phyloP scores from a whole-genome alignment of 2,888 invertebrate species.

The Limnephilus lunatus region DNA sequence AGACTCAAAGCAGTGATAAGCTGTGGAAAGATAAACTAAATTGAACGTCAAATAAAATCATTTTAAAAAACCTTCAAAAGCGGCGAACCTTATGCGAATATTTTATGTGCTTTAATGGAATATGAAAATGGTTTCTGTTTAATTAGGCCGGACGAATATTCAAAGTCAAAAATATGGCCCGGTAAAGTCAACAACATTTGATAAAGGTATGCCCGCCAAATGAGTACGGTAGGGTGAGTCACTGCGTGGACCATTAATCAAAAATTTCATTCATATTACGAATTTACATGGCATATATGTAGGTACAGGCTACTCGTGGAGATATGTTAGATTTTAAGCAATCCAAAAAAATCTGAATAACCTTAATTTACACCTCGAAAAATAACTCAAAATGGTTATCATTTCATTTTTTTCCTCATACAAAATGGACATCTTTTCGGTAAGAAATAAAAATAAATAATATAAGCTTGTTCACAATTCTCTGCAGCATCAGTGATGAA shows the following conservation, averaged over 20 bases:
- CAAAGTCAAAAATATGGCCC: slow-evolving; percentile 2
- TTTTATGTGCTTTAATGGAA: background rate
- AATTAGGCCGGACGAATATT: background rate
- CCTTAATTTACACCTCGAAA: background rate
- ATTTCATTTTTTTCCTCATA: background rate
- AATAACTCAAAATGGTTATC: background rate
- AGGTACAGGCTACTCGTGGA: too few relatives aligned
- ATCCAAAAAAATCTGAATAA: too few relatives aligned
- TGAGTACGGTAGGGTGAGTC: background rate
- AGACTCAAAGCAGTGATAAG: background rate
- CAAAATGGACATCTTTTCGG: background rate
- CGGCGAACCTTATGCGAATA: background rate
- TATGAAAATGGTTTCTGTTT: background rate
- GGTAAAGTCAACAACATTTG: background rate
- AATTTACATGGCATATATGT: background rate
- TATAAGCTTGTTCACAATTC: background rate
- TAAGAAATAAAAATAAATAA: background rate
- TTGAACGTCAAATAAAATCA: background rate
- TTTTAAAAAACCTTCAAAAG: background rate
- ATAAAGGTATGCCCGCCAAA: background rate
- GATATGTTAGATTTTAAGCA: too few relatives aligned
- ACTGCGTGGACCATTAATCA: background rate
- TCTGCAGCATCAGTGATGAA: background rate
- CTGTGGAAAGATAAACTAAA: background rate
- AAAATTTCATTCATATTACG: background rate